Base-by-base conservation (phyloP, 1,140 invertebrate species). In the Gonioctena quinquepunctata region DNA sequence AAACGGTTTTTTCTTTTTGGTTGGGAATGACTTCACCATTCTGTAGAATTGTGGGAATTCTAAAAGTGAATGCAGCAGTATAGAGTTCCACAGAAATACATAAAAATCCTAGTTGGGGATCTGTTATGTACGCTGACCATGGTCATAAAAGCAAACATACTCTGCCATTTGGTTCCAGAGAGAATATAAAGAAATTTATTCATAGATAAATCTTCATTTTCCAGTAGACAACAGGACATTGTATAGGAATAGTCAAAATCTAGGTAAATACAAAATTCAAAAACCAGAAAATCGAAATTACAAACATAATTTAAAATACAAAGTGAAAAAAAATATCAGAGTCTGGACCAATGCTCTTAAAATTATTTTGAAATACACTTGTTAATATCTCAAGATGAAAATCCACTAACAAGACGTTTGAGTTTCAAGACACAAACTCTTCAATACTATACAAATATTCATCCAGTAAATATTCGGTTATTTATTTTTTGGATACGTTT, bases 161-260 rank as follows among this genome's bases (percentile, higher is more conserved):
- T n/a, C n/a, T n/a, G n/a, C n/a, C n/a, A n/a, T n/a, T n/a, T n/a
- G n/a, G n/a, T n/a, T n/a, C n/a, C n/a, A n/a, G n/a, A n/a, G n/a
- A n/a, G n/a, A n/a, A n/a, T n/a, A n/a, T n/a, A n/a, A n/a, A n/a
- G n/a, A n/a, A n/a, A n/a, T n/a, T n/a, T n/a, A n/a, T n/a, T n/a
- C n/a, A n/a, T n/a, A n/a, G n/a, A n/a, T n/a, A 50, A n/a, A 50
- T 16, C 49, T 50, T 50, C n/a, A 50, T 50, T 50, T 50, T 50
- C 49, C 49, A 50, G 49, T 19, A 50, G 49, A 50, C 49, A 50
- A 3, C 18, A 28, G 27, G 8, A 50, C 49, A 50, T 50, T 50
- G 49, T 50, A 50, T 50, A 50, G 49, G 4, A 50, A 50, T 50
- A 50, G 49, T 50, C 49, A 50, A 50, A 50, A 50, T 50, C 49